Percentiles rank a stretch among this genome's conserved stretches.
Evolutionary conservation across 2,113 vertebrate genomes (phyloP).

Genomic region (Rhinichthys klamathensis): DNA sequence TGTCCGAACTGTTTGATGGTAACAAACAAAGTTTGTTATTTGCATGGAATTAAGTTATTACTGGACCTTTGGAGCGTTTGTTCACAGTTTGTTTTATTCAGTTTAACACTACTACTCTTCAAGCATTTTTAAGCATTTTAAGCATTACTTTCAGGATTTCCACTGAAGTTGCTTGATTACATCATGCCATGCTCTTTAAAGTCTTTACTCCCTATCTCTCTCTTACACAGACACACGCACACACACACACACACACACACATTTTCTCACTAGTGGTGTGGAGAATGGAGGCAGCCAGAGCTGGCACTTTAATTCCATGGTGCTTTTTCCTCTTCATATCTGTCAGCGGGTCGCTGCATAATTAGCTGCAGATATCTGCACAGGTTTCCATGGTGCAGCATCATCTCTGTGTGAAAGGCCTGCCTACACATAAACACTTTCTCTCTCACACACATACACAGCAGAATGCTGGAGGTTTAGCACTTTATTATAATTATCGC

Average conservation of each 20-base stretch:
- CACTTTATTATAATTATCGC: conserved; percentile 58
- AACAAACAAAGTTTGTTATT: not conserved
- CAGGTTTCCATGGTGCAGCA: conserved; percentile 66
- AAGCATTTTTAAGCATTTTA: conserved; percentile 2
- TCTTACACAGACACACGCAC: not conserved
- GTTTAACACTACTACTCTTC: not conserved
- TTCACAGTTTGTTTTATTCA: not conserved
- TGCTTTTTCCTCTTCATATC: conserved; percentile 60
- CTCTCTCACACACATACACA: conserved; percentile 31
- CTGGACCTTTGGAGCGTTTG: not conserved
- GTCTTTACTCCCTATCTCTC: conserved; percentile 16
- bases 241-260: not conserved
- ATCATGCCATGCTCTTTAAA: conserved; percentile 13
- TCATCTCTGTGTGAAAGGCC: conserved; percentile 64
- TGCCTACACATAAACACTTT: conserved; percentile 59
- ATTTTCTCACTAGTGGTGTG: conserved; percentile 24
- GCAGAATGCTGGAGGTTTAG: conserved; percentile 51
- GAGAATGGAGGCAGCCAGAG: conserved; percentile 47
- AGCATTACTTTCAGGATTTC: not conserved
- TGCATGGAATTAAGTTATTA: not conserved
- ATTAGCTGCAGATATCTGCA: conserved; percentile 65
- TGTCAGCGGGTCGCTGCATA: conserved; percentile 62
- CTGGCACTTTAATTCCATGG: conserved; percentile 71
- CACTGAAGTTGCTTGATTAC: conserved; percentile 14
- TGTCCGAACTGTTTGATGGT: not conserved